phyloP scores from a whole-genome alignment of 30 jellyfish, hydroid and myxozoan genomes.

The Calvadosia cruxmelitensis region DNA sequence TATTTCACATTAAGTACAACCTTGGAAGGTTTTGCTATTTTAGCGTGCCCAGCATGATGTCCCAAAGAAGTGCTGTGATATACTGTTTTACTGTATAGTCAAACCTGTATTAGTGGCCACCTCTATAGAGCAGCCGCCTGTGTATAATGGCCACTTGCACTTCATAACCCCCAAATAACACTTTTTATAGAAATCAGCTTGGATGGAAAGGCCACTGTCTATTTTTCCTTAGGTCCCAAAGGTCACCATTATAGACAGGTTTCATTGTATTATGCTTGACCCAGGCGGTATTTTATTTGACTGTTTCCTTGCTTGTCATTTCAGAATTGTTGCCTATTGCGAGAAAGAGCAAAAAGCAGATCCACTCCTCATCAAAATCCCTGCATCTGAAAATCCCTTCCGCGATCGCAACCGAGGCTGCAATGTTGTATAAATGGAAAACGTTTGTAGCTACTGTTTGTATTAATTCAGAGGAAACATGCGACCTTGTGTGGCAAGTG shows the following conservation, averaged over 20 bases:
- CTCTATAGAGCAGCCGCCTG: too few species aligned
- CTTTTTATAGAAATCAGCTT: too few species aligned
- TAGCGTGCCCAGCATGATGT: neutral
- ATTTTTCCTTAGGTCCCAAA: neutral
- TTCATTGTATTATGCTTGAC: neutral
- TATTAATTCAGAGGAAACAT: too few species aligned
- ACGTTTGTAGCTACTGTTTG: too few species aligned
- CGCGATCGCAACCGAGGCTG: conserved; percentile 55
- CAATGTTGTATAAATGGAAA: conserved; percentile 18
- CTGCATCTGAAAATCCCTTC: conserved; percentile 84
- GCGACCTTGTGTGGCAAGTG: too few species aligned
- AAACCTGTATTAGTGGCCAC: too few species aligned
- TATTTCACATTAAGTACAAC: too few species aligned
- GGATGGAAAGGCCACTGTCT: too few species aligned
- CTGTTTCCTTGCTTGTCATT: conserved; percentile 1
- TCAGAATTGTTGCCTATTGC: conserved; percentile 61
- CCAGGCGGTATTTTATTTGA: neutral
- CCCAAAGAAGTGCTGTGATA: neutral
- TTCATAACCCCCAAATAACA: too few species aligned
- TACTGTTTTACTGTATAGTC: neutral
- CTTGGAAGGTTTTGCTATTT: too few species aligned
- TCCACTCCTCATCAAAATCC: conserved; percentile 51
- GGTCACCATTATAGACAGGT: too few species aligned
- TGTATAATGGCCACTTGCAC: too few species aligned
- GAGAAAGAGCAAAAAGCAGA: conserved; percentile 58